These are phyloP conservation scores for Grammomys dolichurus DNA, from an alignment of 2,113 vertebrate genomes.

Conservation along the genomic window DNA sequence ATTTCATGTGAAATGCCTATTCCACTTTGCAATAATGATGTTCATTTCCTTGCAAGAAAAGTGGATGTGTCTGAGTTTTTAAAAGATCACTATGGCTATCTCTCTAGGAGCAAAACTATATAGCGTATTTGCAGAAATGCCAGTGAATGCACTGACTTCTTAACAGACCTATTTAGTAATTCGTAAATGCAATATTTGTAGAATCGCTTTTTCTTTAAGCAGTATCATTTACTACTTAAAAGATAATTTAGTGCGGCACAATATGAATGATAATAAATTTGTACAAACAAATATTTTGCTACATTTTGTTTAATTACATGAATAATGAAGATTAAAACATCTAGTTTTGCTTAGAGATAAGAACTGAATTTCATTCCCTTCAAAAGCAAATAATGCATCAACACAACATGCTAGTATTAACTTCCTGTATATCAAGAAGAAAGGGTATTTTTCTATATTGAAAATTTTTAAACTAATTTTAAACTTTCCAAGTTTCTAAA, in stretches of 20 bases:
- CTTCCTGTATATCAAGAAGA: neutral
- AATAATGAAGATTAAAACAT: neutral
- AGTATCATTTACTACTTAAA: neutral
- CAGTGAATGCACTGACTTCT: neutral
- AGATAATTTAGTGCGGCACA: neutral
- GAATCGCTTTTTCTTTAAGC: neutral
- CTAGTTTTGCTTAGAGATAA: neutral
- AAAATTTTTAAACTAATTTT: neutral
- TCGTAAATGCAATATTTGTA: slow-evolving; percentile 23
- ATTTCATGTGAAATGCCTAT: slow-evolving; percentile 52
- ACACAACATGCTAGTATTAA: neutral
- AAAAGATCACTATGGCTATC: neutral
- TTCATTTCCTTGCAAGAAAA: slow-evolving; percentile 51
- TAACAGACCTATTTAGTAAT: neutral
- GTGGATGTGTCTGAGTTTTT: neutral
- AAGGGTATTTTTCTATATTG: neutral
- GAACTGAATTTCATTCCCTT: neutral
- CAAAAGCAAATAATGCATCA: neutral
- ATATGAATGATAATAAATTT: slow-evolving; percentile 22
- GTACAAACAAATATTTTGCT: neutral
- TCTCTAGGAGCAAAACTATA: neutral
- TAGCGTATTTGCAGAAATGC: neutral
- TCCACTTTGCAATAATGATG: neutral
- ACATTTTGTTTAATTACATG: neutral
- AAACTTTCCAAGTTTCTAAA: neutral